Conservation (phyloP, 2,888 invertebrate genomes). For the Hydriomena furcata region DNA sequence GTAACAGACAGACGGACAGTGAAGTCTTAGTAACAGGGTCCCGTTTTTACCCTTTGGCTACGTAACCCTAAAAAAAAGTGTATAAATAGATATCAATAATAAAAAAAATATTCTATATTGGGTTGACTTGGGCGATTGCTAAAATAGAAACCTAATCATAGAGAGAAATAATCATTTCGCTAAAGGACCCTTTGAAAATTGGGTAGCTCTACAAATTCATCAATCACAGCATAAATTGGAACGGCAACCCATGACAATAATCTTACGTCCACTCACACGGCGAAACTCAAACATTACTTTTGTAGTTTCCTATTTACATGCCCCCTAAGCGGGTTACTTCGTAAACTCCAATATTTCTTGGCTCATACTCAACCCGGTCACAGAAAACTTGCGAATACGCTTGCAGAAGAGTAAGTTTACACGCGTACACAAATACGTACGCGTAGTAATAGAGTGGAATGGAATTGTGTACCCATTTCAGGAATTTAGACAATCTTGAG, state of each 20-base stretch:
- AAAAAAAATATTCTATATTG: too few species aligned
- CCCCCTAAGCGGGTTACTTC: constrained; percentile 79
- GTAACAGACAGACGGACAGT: too few species aligned
- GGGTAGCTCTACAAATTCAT: constrained; percentile 28
- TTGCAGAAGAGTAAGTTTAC: constrained; percentile 22
- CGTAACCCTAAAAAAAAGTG: too few species aligned
- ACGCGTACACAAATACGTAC: too few species aligned
- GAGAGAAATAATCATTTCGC: not conserved
- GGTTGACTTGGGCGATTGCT: too few species aligned
- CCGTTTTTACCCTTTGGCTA: too few species aligned
- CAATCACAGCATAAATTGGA: constrained; percentile 62
- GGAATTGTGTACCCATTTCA: too few species aligned
- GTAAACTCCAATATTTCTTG: constrained; percentile 79
- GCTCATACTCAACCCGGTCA: constrained; percentile 55
- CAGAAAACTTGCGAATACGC: constrained; percentile 19
- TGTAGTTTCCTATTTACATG: constrained; percentile 80
- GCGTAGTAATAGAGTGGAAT: too few species aligned
- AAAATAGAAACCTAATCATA: constrained; percentile 6
- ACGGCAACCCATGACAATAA: constrained; percentile 62
- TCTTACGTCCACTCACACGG: constrained; percentile 65
- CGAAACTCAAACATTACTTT: constrained; percentile 79
- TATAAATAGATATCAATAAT: too few species aligned
- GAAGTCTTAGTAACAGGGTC: too few species aligned
- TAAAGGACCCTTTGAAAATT: constrained; percentile 6
- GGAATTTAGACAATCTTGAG: too few species aligned